Conservation (phyloP, 2,888 invertebrate genomes). For the Eupithecia dodoneata region DNA sequence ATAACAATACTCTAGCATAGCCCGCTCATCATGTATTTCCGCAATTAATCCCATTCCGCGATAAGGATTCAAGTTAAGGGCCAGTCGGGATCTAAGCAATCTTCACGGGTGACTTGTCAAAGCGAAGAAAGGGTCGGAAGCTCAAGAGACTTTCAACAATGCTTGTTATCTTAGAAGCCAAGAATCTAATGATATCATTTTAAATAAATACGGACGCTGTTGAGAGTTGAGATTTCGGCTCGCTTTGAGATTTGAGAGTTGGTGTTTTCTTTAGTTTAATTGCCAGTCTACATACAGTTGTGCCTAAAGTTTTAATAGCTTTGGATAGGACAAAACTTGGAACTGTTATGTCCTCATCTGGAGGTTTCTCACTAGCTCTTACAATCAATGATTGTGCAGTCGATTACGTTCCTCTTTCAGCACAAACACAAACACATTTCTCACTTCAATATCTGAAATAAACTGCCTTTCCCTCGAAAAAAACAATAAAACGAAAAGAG, state of each 20-base stretch:
- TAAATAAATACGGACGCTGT: slow-evolving; percentile 67
- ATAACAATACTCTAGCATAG: slow-evolving; percentile 66
- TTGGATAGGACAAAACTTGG: background rate
- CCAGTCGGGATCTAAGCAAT: slow-evolving; percentile 83
- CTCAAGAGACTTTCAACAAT: slow-evolving; percentile 83
- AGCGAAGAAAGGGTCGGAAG: slow-evolving; percentile 81
- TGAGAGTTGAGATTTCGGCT: slow-evolving; percentile 6
- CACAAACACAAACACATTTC: background rate
- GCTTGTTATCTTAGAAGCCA: slow-evolving; percentile 83
- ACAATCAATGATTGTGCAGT: background rate
- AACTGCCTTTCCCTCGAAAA: background rate
- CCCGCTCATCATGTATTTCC: slow-evolving; percentile 78
- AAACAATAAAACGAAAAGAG: slow-evolving; percentile 71
- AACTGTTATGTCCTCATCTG: background rate
- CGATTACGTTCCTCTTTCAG: background rate
- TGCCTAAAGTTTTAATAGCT: background rate
- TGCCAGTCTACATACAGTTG: background rate
- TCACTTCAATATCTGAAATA: background rate
- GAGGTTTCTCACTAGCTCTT: background rate
- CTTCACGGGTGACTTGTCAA: slow-evolving; percentile 84
- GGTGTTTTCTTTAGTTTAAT: slow-evolving; percentile 10
- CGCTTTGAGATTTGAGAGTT: slow-evolving; percentile 6
- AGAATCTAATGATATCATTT: slow-evolving; percentile 81
- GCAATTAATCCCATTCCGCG: slow-evolving; percentile 81
- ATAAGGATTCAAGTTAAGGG: slow-evolving; percentile 82